Evolutionary conservation across 2,888 invertebrate genomes (phyloP), one percentile per base, ranked within the genome.

Genomic region (Standfussiana lucernea): DNA sequence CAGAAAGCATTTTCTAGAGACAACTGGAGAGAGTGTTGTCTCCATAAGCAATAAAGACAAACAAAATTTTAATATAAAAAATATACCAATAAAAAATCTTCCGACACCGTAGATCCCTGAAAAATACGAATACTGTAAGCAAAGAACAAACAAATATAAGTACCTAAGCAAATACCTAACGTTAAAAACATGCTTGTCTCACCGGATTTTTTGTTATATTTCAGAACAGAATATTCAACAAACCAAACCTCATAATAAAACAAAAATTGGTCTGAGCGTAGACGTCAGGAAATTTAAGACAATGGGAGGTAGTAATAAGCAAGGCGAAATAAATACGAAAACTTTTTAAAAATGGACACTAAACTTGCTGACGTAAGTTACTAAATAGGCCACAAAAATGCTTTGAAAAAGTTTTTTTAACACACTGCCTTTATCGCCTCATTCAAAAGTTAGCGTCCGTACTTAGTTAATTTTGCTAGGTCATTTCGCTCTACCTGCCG

Each of bases 401-500:
- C 7, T 62, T 53, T 15, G 11, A 40, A 78, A 40, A 56, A 15
- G 18, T 79, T 79, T 77, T 76, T 50, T 15, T 37, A 11, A 28
- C 15, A 69, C 28, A 50, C 15, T 37, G 35, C 21, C 35, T 45
- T 50, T 70, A 79, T n/a, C 70, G 45, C 66, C 61, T 15, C 13
- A 0, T 66, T 28, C 15, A 10, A 24, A 59, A 50, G 24, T 42
- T 53, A 18, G n/a, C 24, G 53, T 15, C 5, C 21, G 37, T 67
- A 68, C 35, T 47, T 64, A 37, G 61, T 32, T 64, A 64, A 64
- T 77, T 56, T 42, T 37, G 62, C 67, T 68, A 71, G 62, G 71
- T 68, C 62, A 64, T 68, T 62, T 37, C 32, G 15, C 21, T 15
- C 64, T 62, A 77, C 61, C 83, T 67, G 67, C 45, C 35, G 15